phyloP scores from a whole-genome alignment of 2,113 vertebrate species.

The Taxidea taxus region DNA sequence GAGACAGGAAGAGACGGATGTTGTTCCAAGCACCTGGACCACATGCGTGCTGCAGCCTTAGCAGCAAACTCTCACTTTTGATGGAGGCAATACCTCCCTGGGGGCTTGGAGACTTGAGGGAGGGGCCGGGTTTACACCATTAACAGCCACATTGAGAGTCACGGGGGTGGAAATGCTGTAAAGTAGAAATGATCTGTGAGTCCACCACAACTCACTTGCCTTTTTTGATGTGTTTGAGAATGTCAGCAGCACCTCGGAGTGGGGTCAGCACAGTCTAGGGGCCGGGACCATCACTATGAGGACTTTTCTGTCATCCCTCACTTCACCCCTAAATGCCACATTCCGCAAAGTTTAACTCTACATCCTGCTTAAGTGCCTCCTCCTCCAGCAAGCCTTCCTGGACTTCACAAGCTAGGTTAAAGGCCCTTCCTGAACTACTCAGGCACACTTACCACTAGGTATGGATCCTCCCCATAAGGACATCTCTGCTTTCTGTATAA shows the following conservation, averaged over 20 bases:
- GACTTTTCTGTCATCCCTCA: not conserved
- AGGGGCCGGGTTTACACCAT: not conserved
- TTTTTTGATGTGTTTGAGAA: not conserved
- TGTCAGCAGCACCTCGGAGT: not conserved
- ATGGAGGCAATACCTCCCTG: not conserved
- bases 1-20: too few species aligned
- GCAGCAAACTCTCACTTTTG: not conserved
- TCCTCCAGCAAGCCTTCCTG: not conserved
- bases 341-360: not conserved
- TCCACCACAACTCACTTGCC: not conserved
- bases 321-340: not conserved
- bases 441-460: not conserved
- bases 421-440: not conserved
- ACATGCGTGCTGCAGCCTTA: fast-evolving
- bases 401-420: not conserved
- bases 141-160: not conserved
- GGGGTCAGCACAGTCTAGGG: not conserved
- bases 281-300: not conserved
- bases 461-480: not conserved
- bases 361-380: not conserved
- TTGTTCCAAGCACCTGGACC: too few species aligned
- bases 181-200: not conserved
- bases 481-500: not conserved
- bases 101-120: not conserved
- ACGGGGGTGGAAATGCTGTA: not conserved